phyloP scores from a whole-genome alignment of 2,113 vertebrate genomes.

The Oceanites oceanicus region DNA sequence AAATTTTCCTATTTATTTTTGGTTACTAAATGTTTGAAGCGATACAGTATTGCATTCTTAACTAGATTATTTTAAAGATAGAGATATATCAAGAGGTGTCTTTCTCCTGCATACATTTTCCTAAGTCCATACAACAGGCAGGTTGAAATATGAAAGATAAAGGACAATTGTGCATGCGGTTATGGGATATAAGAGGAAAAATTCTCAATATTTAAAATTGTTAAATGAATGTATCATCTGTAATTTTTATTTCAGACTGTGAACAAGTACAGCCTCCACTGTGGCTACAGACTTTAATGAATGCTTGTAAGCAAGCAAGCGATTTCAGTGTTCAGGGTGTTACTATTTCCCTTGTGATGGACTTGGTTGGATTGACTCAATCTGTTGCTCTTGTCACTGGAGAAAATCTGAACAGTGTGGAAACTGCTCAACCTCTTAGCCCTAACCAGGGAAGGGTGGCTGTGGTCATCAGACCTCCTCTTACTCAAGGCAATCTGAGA shows the following conservation, averaged over 20 bases:
- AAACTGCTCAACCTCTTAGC: constrained; percentile 86
- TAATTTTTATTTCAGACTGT: constrained; percentile 75
- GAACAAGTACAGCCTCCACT: constrained; percentile 84
- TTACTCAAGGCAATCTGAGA: constrained; percentile 92
- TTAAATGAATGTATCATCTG: neutral
- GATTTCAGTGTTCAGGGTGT: constrained; percentile 90
- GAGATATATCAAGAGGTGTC: neutral
- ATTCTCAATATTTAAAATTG: neutral
- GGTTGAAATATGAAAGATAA: neutral
- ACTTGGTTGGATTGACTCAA: constrained; percentile 92
- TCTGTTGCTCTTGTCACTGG: constrained; percentile 91
- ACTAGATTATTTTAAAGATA: neutral
- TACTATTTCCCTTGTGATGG: constrained; percentile 94
- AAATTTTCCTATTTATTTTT: neutral
- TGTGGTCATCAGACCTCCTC: constrained; percentile 95
- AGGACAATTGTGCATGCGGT: neutral
- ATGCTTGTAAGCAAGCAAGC: constrained; percentile 84
- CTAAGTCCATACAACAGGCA: neutral
- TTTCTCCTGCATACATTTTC: neutral
- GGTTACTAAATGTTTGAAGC: neutral
- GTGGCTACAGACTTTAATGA: constrained; percentile 97
- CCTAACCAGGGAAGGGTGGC: constrained; percentile 96
- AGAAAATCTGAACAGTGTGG: constrained; percentile 82
- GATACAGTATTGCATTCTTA: neutral
- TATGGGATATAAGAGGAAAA: neutral